Conservation (phyloP, 2,888 invertebrate genomes). For the Sturmia bella region DNA sequence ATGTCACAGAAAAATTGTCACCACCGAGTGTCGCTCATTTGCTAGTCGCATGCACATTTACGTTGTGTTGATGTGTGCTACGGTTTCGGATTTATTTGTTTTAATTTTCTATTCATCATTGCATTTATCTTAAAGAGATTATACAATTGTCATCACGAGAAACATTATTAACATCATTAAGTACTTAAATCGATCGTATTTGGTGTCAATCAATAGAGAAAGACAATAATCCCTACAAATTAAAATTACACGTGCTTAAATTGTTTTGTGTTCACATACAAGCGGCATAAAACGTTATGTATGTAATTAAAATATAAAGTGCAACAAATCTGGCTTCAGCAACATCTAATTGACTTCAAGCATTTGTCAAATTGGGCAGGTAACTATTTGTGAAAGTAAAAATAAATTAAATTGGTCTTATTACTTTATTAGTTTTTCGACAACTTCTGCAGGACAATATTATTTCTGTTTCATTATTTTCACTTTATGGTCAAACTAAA, state of each 20-base stretch:
- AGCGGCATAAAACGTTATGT: conserved; percentile 1
- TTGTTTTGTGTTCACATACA: conserved; percentile 14
- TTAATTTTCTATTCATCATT: conserved; percentile 1
- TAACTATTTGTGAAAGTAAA: not conserved
- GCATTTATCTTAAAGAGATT: conserved; percentile 18
- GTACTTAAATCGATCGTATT: conserved; percentile 18
- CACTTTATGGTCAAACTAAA: too few species aligned
- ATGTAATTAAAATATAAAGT: not conserved
- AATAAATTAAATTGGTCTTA: too few species aligned
- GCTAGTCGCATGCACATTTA: conserved; percentile 11
- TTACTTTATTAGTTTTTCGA: too few species aligned
- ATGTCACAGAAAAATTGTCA: conserved; percentile 41
- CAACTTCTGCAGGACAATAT: too few species aligned
- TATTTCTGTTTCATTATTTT: too few species aligned
- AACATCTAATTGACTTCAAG: not conserved
- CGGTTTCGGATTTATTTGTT: conserved; percentile 35
- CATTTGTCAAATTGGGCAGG: conserved; percentile 19
- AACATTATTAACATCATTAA: conserved; percentile 11
- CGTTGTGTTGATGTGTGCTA: conserved; percentile 60
- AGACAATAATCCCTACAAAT: conserved; percentile 27
- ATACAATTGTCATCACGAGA: conserved; percentile 19
- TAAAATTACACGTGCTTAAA: conserved; percentile 1
- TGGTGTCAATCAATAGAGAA: conserved; percentile 21
- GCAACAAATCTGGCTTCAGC: conserved; percentile 6
- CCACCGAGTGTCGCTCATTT: conserved; percentile 40